phyloP scores from a whole-genome alignment of 53 echinoderm and acorn worm genomes.

The Antedon mediterranea region DNA sequence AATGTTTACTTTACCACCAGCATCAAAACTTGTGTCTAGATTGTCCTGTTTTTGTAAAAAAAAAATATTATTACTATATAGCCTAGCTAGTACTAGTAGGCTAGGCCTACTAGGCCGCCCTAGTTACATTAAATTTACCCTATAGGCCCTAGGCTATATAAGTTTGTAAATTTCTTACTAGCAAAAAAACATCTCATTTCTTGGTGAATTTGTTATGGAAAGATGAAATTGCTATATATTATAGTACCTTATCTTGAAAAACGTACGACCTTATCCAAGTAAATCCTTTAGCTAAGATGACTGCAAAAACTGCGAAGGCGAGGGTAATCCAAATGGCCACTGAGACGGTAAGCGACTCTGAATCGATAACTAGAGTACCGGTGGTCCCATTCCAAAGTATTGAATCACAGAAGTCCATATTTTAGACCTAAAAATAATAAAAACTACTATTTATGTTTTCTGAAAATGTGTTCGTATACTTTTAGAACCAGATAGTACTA shows the following conservation, averaged over 20 bases:
- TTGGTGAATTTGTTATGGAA: too few relatives aligned
- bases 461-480: too few relatives aligned
- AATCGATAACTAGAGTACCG: background rate
- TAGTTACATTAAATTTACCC: too few relatives aligned
- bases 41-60: constrained; percentile 25
- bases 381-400: background rate
- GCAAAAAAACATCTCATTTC: too few relatives aligned
- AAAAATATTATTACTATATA: background rate
- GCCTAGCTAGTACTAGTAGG: too few relatives aligned
- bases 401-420: background rate
- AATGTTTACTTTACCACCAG: constrained; percentile 69
- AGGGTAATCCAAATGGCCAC: constrained; percentile 15
- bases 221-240: too few relatives aligned
- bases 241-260: constrained; percentile 64
- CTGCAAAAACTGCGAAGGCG: constrained; percentile 47
- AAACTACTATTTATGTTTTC: too few relatives aligned
- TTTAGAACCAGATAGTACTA: too few relatives aligned
- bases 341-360: background rate
- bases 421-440: background rate
- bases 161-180: too few relatives aligned
- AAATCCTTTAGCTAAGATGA: constrained; percentile 46
- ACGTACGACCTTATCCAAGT: constrained; percentile 52
- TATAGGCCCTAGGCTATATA: too few relatives aligned
- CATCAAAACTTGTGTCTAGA: constrained; percentile 84
- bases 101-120: too few relatives aligned